Conservation (phyloP, 1,140 invertebrate species). For the Drosophila eugracilis region DNA sequence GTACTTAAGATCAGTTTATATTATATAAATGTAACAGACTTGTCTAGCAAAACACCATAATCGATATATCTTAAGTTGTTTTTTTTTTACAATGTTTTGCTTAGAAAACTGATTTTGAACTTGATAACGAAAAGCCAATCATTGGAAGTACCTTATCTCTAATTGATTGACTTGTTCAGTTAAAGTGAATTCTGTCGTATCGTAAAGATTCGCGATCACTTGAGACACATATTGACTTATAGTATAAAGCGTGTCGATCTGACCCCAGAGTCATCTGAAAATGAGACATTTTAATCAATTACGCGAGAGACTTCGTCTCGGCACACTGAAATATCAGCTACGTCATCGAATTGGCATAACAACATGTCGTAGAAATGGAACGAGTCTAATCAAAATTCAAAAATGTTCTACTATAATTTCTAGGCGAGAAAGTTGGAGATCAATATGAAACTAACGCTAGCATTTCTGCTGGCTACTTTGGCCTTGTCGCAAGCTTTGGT, state of each 20-base stretch:
- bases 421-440: slow-evolving; percentile 45
- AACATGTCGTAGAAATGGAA: slow-evolving; percentile 16
- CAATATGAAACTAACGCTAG: slow-evolving; percentile 69
- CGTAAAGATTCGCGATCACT: slow-evolving; percentile 9
- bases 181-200: slow-evolving; percentile 5
- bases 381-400: slow-evolving; percentile 45
- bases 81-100: not conserved
- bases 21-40: not conserved
- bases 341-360: slow-evolving; percentile 28
- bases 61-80: not conserved
- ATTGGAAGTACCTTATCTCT: slow-evolving; percentile 13
- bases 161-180: not conserved
- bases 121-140: slow-evolving; percentile 7
- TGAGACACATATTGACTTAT: not conserved
- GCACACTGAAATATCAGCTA: slow-evolving; percentile 27
- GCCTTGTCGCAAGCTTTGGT: slow-evolving; percentile 68
- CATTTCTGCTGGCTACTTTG: slow-evolving; percentile 61
- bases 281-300: slow-evolving; percentile 54
- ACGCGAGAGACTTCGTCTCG: slow-evolving; percentile 14
- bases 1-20: not conserved
- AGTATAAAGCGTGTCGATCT: slow-evolving; percentile 25
- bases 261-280: slow-evolving; percentile 45
- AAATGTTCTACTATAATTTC: slow-evolving; percentile 31
- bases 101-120: slow-evolving; percentile 10
- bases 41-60: not conserved